Base-by-base conservation (phyloP, 2,888 invertebrate species). In the Chrysopilus asiliformis region DNA sequence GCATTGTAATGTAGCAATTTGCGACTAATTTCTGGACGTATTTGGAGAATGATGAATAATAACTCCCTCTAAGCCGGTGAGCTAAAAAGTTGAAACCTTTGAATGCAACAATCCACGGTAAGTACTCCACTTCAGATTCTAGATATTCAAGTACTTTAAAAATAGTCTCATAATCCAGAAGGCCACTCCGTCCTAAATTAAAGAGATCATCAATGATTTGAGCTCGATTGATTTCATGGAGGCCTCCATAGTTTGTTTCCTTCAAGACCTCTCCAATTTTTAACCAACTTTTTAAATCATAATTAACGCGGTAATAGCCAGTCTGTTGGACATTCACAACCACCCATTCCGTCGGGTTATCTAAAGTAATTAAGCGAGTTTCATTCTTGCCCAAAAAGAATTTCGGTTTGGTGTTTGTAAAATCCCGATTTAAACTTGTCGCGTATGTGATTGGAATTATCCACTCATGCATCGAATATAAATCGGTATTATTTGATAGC, bases 181-280 rank as follows among this genome's bases (percentile, higher is more conserved):
- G 48, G 3, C 72, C 72, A n/a, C 74, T 70, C 31, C 78, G 69
- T 12, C 82, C 84, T 38, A 81, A 67, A 57, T 76, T 76, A 47
- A 82, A 67, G 2, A 79, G 68, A 57, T 93, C 93, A 49, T 90
- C 82, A 10, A 91, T 71, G 16, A 79, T 67, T 62, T 87, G 84
- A 4, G 83, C 85, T 47, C 79, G 68, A 56, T 83, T 83, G 9
- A 75, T 57, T 29, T 71, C 70, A 44, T 77, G 68, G 34, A 85
- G 77, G 1, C 38, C 53, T 1, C 45, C 41, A 22, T 68, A 67
- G 13, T 60, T 44, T 16, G 65, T 18, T 4, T 20, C 60, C 12
- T 62, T 59, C 5, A 74, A 52, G 17, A 66, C 68, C 2, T 57
- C 37, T 3, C 56, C 54, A 26, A 74, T 67, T 14, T 65, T 55